These are phyloP conservation scores for Hyppa rectilinea DNA, from an alignment of 2,888 invertebrate species.

Conservation along the genomic window DNA sequence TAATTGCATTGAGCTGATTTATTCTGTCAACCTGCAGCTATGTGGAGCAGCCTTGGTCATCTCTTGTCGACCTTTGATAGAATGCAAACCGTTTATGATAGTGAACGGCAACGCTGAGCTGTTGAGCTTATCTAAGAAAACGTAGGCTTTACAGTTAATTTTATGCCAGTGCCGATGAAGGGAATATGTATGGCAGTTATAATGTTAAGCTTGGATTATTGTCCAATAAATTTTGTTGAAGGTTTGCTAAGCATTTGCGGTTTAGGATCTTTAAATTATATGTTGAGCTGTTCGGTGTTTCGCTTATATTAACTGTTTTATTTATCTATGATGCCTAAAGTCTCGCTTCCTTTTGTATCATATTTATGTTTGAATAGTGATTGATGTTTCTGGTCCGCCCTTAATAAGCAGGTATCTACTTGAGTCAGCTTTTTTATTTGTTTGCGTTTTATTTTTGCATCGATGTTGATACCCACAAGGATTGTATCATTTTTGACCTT, in stretches of 20 bases:
- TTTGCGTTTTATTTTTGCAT: neutral
- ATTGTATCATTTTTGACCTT: constrained; percentile 18
- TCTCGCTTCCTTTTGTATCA: neutral
- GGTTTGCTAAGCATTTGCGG: constrained; percentile 32
- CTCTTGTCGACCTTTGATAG: constrained; percentile 77
- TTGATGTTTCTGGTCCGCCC: neutral
- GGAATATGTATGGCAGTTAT: neutral
- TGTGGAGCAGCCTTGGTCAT: constrained; percentile 82
- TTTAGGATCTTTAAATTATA: neutral
- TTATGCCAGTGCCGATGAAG: constrained; percentile 14
- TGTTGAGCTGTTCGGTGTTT: neutral
- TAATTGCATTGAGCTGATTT: constrained; percentile 57
- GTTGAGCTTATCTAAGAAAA: constrained; percentile 60
- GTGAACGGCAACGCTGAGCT: constrained; percentile 65
- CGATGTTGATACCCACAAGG: neutral
- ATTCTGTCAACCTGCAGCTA: constrained; percentile 64
- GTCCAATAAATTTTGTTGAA: constrained; percentile 44
- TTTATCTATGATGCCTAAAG: no score
- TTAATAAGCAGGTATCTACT: neutral
- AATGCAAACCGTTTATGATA: constrained; percentile 64
- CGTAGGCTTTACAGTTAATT: constrained; percentile 30
- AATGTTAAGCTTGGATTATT: constrained; percentile 12
- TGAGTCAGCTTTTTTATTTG: no score
- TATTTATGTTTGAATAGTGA: neutral
- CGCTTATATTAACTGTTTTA: neutral